Percentiles rank a stretch among this genome's conserved stretches.
Conservation (phyloP, 92 coral and sea anemone species). For the Porites lobata region DNA sequence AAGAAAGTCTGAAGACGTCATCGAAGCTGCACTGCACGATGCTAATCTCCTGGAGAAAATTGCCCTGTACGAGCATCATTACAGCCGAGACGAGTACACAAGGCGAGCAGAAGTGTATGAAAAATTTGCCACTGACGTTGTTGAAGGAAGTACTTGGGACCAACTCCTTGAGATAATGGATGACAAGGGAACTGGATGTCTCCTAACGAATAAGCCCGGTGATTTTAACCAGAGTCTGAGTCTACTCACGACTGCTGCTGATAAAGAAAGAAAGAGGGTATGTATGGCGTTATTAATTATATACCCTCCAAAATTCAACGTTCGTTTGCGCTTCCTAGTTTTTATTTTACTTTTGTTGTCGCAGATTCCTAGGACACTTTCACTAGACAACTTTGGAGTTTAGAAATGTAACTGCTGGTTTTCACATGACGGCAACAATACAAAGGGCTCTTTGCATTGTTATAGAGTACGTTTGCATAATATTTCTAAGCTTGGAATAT, state of each 20-base stretch:
- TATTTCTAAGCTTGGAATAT: too few relatives aligned
- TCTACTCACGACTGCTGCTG: slow-evolving; percentile 27
- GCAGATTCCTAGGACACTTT: too few relatives aligned
- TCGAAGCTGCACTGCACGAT: slow-evolving; percentile 3
- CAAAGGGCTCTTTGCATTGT: too few relatives aligned
- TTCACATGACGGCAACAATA: too few relatives aligned
- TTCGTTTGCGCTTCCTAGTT: too few relatives aligned
- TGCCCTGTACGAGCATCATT: slow-evolving; percentile 13
- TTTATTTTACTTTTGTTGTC: too few relatives aligned
- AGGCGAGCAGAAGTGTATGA: neutral
- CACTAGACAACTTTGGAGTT: too few relatives aligned
- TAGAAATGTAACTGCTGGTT: too few relatives aligned
- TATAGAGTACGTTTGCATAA: too few relatives aligned
- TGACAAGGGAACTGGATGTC: neutral
- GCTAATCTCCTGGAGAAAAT: slow-evolving; percentile 18
- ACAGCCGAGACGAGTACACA: neutral
- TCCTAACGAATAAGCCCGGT: neutral
- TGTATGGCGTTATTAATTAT: neutral
- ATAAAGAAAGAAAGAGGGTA: slow-evolving; percentile 18
- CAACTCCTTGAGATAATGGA: slow-evolving; percentile 18
- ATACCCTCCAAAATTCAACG: too few relatives aligned
- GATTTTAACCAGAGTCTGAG: slow-evolving; percentile 16
- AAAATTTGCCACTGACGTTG: slow-evolving; percentile 6
- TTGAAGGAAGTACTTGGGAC: neutral
- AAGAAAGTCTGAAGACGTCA: neutral